Base-by-base conservation (phyloP, 2,797 vertebrate genomes). In the Octomys mimax region DNA sequence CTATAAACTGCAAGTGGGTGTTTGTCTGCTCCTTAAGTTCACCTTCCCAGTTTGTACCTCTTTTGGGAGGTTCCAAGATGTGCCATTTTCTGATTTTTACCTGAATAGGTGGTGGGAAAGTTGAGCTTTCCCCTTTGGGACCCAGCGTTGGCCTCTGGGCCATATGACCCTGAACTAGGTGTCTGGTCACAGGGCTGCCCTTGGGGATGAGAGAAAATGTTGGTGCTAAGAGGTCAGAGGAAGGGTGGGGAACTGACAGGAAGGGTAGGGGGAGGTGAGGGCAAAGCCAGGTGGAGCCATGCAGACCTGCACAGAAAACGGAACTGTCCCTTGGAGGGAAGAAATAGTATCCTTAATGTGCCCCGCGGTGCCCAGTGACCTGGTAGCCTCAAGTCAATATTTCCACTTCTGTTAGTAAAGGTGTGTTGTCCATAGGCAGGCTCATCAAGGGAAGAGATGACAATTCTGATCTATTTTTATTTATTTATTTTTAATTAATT, bases 81-180 rank as follows among this genome's bases (percentile, higher is more conserved):
- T 71, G 70, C 71, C 39, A 24, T 87, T 87, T 87, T 94, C 59
- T 92, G 66, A 57, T 42, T 94, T 84, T 94, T 89, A 78, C 33
- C 62, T 36, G 33, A 92, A 89, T 75, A 94, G 46, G 39, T 80
- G 22, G 54, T 42, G 16, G 64, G 61, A 70, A 39, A 57, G 75
- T 86, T 92, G 78, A 52, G 39, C 57, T 95, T 96, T 31, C 49
- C 96, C n/a, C 82, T 91, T 93, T 71, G 82, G 39, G 24, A 92
- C 82, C 24, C 59, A 66, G 62, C 62, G 85, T 62, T 84, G 88
- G 39, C 39, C 52, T 88, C 49, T 52, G 10, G n/a, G 26, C 24
- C 79, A 31, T 52, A 49, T 61, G 31, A 91, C 42, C 19, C 77
- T 73, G 80, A 95, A 59, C 54, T 68, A 77, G 71, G 73, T 49